Percentiles rank a stretch among this genome's conserved stretches.
These are phyloP conservation scores for Glyptemys insculpta DNA, from an alignment of 2,797 vertebrate species.

Conservation along the genomic window DNA sequence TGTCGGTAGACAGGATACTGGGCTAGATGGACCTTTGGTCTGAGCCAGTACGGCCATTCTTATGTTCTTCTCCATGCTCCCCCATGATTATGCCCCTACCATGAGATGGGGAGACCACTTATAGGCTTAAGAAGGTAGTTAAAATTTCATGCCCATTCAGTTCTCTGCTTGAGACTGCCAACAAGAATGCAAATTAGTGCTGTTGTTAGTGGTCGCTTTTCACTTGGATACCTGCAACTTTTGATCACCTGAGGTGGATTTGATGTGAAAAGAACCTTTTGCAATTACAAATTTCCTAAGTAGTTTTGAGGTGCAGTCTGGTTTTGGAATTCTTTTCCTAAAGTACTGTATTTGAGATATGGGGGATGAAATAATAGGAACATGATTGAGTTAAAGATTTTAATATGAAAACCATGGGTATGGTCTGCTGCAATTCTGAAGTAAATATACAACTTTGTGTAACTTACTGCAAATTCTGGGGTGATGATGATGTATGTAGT, in stretches of 20 bases:
- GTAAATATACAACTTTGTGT: neutral
- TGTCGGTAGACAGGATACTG: too few species aligned
- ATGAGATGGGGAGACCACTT: rapidly evolving
- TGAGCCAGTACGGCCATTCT: too few species aligned
- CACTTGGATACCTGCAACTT: rapidly evolving
- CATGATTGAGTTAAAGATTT: neutral
- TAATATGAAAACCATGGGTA: neutral
- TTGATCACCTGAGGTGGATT: neutral
- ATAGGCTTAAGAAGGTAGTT: neutral
- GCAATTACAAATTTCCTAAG: neutral
- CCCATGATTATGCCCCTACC: neutral
- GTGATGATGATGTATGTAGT: neutral
- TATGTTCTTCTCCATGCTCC: neutral
- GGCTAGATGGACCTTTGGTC: too few species aligned
- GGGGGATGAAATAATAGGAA: neutral
- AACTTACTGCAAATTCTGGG: neutral
- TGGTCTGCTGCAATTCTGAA: neutral
- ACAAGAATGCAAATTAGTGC: neutral
- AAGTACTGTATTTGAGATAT: neutral
- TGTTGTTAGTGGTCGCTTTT: neutral
- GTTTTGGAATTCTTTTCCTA: neutral
- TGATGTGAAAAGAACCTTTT: neutral
- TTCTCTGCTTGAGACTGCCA: neutral
- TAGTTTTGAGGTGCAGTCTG: neutral
- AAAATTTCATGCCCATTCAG: rapidly evolving